Evolutionary conservation across 2,888 invertebrate genomes (phyloP).

Genomic region (Lacanobia wlatinum): DNA sequence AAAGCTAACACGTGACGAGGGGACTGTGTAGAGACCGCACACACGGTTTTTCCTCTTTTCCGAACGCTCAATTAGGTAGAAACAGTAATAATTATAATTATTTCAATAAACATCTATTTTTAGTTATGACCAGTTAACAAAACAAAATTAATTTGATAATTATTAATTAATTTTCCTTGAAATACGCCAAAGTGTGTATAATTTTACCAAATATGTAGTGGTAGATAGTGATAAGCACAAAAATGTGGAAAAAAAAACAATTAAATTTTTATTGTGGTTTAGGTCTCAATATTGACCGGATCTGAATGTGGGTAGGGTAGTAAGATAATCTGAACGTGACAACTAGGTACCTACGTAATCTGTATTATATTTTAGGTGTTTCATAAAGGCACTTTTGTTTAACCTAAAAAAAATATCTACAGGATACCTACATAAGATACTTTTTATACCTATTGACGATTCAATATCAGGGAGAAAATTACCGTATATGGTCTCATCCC

Average conservation of each 20-base stretch:
- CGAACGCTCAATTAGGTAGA: conserved; percentile 4
- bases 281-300: background rate
- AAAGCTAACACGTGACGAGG: no score
- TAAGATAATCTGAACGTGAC: background rate
- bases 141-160: conserved; percentile 44
- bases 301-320: background rate
- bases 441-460: no score
- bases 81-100: conserved; percentile 28
- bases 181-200: conserved; percentile 1
- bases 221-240: background rate
- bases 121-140: conserved; percentile 5
- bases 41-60: conserved; percentile 29
- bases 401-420: no score
- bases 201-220: conserved; percentile 20
- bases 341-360: background rate
- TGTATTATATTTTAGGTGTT: background rate
- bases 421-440: no score
- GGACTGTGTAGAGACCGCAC: background rate
- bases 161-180: conserved; percentile 45
- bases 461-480: no score
- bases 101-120: conserved; percentile 46
- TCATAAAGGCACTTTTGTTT: background rate
- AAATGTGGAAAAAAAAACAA: background rate
- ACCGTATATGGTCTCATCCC: no score
- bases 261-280: conserved; percentile 2